These are phyloP conservation scores for Pinctada fucata DNA, from an alignment of 2,888 invertebrate genomes.

Conservation along the genomic window DNA sequence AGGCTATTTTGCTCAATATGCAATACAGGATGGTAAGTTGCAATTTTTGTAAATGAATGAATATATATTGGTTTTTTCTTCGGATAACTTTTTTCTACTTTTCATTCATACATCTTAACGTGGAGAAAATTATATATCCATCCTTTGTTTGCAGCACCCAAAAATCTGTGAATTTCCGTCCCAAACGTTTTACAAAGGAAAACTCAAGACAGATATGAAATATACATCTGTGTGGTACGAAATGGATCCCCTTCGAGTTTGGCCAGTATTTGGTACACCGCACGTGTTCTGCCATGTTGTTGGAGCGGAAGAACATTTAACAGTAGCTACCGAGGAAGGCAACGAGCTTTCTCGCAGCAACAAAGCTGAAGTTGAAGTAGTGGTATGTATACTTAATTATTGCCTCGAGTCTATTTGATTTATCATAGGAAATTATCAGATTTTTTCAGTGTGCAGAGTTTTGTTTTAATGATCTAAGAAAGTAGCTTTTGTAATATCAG, in stretches of 20 bases:
- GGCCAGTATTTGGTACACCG: conserved; percentile 33
- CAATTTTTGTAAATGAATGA: background rate
- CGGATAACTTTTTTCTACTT: background rate
- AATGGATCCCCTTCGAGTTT: conserved; percentile 30
- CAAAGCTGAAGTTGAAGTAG: conserved; percentile 50
- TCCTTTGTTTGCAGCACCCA: conserved; percentile 48
- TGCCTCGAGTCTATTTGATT: too few species aligned
- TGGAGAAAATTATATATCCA: too few species aligned
- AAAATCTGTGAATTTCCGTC: conserved; percentile 62
- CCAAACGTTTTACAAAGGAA: conserved; percentile 53
- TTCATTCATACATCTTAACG: background rate
- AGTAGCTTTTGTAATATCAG: too few species aligned
- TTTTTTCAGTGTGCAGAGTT: too few species aligned
- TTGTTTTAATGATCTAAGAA: too few species aligned
- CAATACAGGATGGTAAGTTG: conserved; percentile 71
- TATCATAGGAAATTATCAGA: too few species aligned
- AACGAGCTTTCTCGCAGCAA: conserved; percentile 62
- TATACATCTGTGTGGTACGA: conserved; percentile 18
- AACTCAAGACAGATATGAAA: conserved; percentile 36
- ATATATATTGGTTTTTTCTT: background rate
- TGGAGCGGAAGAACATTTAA: conserved; percentile 55
- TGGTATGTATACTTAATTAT: conserved; percentile 39
- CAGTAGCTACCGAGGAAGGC: conserved; percentile 58
- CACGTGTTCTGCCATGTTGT: conserved; percentile 58
- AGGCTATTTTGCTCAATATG: conserved; percentile 43